Evolutionary conservation across 2,888 invertebrate species (phyloP).

Genomic region (Siphonodentalium dalli): DNA sequence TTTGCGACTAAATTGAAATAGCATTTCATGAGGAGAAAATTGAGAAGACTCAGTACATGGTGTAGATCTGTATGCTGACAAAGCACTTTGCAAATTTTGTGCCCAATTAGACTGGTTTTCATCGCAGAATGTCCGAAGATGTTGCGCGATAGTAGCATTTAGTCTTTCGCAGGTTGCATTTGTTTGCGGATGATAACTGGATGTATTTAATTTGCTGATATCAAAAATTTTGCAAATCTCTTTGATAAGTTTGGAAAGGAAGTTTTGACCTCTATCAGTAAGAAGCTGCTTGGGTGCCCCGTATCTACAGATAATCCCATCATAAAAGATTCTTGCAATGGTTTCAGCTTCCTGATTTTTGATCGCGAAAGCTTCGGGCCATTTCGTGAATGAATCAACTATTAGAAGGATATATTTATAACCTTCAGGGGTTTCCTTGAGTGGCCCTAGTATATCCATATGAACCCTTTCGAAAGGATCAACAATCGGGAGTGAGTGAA

Average conservation of each 20-base stretch:
- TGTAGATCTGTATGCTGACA: background rate
- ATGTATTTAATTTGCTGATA: background rate
- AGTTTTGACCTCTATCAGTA: conserved; percentile 3
- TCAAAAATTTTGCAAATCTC: conserved; percentile 6
- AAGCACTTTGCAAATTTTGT: background rate
- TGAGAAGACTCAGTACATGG: background rate
- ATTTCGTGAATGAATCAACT: background rate
- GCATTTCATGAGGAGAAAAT: conserved; percentile 1
- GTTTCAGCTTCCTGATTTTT: background rate
- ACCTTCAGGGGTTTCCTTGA: background rate
- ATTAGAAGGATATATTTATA: background rate
- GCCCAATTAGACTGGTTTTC: background rate
- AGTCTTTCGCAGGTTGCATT: background rate
- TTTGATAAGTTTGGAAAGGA: conserved; percentile 1
- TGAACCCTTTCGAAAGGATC: background rate
- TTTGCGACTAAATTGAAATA: too few species aligned
- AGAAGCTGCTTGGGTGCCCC: background rate
- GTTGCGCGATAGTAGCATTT: background rate
- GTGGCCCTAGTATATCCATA: background rate
- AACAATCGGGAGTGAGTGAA: background rate
- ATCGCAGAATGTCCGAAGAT: background rate
- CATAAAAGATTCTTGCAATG: conserved; percentile 1
- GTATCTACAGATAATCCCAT: conserved; percentile 1
- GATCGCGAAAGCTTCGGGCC: background rate
- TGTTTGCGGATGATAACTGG: background rate